Evolutionary conservation across 2,888 invertebrate genomes (phyloP), one percentile per base, ranked within the genome.

Genomic region (Venusia cambrica): DNA sequence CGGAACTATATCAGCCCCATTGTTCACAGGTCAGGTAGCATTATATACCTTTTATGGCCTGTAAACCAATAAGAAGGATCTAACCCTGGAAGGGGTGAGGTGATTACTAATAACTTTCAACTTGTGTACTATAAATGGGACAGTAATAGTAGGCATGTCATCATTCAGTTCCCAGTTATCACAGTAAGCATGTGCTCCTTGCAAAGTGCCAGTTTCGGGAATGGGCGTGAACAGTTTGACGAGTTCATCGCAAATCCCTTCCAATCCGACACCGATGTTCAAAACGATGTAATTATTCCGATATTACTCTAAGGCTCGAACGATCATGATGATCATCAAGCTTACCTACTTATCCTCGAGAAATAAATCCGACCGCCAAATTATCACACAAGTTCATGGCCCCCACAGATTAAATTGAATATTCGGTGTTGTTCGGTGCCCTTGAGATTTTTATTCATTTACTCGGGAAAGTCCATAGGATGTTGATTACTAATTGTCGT

Each of bases 121-220:
- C 22, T 4, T 26, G 21, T 29, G 36, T 30, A 18, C 26, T 56
- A 64, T 62, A 64, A 53, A 49, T 38, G 25, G 24, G 17, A 45
- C 48, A 40, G 38, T 29, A 26, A 26, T 20, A 38, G 41, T 8
- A 22, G 14, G 24, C 16, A 10, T 37, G 33, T 22, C 22, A 54
- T 57, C 57, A 67, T 51, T 65, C 36, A 28, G 9, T 45, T 49
- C 50, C 59, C 57, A 64, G 60, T 62, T 37, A 43, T 33, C 34
- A 22, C 17, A 43, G 39, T 26, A 40, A 54, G 21, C 40, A 62
- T 62, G 59, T 45, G 28, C 30, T 53, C 60, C 10, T 48, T 50
- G 22, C 48, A 53, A 31, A 43, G 49, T 21, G 33, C 40, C 22
- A 44, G 26, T 34, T 31, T 21, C 12, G 45, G 16, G 5, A 21